Percentiles rank a stretch among this genome's conserved stretches.
Evolutionary conservation across 2,888 invertebrate species (phyloP).

Genomic region (Incurvaria masculella): DNA sequence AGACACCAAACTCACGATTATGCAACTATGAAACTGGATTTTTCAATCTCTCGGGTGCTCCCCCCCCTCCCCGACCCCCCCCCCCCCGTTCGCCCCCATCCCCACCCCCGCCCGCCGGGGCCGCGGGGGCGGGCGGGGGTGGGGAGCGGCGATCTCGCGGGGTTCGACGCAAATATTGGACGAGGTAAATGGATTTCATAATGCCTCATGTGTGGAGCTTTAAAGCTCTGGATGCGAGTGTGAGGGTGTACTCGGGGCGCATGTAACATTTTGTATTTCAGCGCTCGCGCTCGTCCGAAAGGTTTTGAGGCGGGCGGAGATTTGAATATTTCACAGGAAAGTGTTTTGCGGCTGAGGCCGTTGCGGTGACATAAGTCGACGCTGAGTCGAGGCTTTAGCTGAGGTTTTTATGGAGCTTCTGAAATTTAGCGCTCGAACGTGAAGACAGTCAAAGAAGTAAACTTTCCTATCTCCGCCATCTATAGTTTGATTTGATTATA

Average conservation of each 20-base stretch:
- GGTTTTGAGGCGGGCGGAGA: not conserved
- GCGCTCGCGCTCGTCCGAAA: not conserved
- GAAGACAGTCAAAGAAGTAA: too few relatives aligned
- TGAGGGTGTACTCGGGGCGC: not conserved
- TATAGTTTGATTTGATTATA: too few relatives aligned
- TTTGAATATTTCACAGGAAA: not conserved
- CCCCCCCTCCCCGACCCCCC: too few relatives aligned
- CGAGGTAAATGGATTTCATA: slow-evolving; percentile 15
- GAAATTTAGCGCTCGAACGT: too few relatives aligned
- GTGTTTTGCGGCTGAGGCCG: not conserved
- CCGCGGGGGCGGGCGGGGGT: not conserved
- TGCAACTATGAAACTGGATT: too few relatives aligned
- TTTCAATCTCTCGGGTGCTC: too few relatives aligned
- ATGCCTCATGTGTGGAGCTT: not conserved
- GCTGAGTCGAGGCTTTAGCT: too few relatives aligned
- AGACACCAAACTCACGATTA: too few relatives aligned
- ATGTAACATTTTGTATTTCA: not conserved
- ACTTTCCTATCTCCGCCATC: too few relatives aligned
- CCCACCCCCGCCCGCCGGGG: not conserved
- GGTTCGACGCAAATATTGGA: slow-evolving; percentile 15
- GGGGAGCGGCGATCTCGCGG: slow-evolving; percentile 1
- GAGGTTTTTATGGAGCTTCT: too few relatives aligned
- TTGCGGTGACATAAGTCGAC: not conserved
- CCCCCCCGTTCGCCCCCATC: too few relatives aligned
- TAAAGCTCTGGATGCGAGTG: not conserved